Conservation (phyloP, 2,888 invertebrate species). For the Mimas tiliae region DNA sequence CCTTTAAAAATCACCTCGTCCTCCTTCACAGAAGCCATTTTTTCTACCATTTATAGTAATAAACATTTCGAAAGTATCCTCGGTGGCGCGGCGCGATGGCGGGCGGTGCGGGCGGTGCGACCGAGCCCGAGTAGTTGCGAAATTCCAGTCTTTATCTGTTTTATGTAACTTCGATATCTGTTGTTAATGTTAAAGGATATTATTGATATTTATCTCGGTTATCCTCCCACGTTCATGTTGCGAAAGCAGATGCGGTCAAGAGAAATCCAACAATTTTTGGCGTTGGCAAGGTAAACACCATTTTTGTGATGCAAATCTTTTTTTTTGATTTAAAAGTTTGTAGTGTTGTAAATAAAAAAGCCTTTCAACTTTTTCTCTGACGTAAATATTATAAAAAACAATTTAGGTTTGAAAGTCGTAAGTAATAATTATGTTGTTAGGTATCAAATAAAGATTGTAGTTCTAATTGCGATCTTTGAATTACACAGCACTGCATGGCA, state of each 20-base stretch:
- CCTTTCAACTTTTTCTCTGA: not conserved
- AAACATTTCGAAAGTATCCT: constrained; percentile 38
- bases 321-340: no score
- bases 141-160: constrained; percentile 29
- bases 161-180: constrained; percentile 27
- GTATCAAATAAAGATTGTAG: no score
- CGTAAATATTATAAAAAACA: no score
- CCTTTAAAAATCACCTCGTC: no score
- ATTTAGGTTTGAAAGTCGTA: no score
- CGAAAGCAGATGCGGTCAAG: constrained; percentile 26
- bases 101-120: no score
- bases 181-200: constrained; percentile 28
- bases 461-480: no score
- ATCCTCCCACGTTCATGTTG: constrained; percentile 24
- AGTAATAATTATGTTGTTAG: not conserved
- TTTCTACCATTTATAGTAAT: constrained; percentile 33
- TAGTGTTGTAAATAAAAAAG: not conserved
- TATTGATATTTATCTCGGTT: constrained; percentile 24
- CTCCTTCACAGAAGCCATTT: constrained; percentile 2
- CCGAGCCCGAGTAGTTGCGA: constrained; percentile 26
- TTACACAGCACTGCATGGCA: no score
- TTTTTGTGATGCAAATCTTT: not conserved
- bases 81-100: constrained; percentile 7
- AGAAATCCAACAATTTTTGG: constrained; percentile 24
- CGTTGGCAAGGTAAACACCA: constrained; percentile 9